These are phyloP conservation scores for Siniperca chuatsi DNA, from an alignment of 2,113 vertebrate species.

Conservation along the genomic window DNA sequence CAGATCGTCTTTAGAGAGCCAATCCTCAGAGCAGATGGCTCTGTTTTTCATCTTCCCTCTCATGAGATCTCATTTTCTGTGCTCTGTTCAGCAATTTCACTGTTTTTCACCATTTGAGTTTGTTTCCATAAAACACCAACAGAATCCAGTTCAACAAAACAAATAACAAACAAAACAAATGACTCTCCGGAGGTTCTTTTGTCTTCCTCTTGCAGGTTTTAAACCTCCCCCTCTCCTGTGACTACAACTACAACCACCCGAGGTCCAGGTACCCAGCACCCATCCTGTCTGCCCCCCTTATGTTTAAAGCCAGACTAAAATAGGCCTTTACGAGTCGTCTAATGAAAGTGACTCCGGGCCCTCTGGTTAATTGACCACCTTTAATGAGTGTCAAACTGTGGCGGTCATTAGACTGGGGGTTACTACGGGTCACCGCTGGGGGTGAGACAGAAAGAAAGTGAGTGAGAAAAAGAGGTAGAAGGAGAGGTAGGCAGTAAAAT, in stretches of 20 bases:
- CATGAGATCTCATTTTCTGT: conserved; percentile 81
- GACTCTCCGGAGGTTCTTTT: conserved; percentile 63
- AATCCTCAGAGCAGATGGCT: conserved; percentile 81
- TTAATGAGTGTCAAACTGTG: conserved; percentile 81
- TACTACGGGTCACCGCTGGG: conserved; percentile 73
- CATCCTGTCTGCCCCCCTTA: conserved; percentile 40
- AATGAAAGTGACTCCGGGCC: conserved; percentile 77
- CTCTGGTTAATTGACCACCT: conserved; percentile 81
- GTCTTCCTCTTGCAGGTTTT: conserved; percentile 31
- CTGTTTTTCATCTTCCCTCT: conserved; percentile 81
- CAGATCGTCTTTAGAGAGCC: conserved; percentile 80
- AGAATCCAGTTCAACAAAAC: conserved; percentile 76
- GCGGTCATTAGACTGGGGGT: conserved; percentile 78
- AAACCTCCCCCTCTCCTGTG: neutral
- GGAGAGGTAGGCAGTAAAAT: conserved; percentile 36
- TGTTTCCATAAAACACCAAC: conserved; percentile 78
- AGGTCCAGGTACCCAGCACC: conserved; percentile 45
- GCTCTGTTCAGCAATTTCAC: conserved; percentile 73
- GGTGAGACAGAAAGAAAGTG: conserved; percentile 46
- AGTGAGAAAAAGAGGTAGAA: conserved; percentile 28
- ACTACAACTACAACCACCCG: conserved; percentile 22
- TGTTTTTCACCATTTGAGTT: conserved; percentile 67
- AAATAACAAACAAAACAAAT: conserved; percentile 78
- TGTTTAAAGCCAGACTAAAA: conserved; percentile 73
- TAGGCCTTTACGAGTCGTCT: conserved; percentile 74